Conservation (phyloP, 2,797 vertebrate genomes). For the Ptychadena robeensis region DNA sequence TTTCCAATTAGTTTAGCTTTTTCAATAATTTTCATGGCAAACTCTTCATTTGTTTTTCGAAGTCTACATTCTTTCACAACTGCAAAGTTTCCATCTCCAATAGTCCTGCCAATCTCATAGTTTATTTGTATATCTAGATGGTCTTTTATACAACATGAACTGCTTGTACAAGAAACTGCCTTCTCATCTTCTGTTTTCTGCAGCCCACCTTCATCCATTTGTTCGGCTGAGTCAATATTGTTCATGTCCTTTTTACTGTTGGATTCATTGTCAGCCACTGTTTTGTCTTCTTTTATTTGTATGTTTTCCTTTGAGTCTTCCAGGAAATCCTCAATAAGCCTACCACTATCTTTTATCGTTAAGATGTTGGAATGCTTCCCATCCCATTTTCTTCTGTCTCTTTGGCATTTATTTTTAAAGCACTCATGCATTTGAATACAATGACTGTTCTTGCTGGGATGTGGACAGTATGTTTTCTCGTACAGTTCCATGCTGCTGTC, state of each 20-base stretch:
- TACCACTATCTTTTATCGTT: conserved; percentile 60
- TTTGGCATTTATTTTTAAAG: not conserved
- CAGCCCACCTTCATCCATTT: conserved; percentile 65
- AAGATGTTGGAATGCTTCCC: conserved; percentile 49
- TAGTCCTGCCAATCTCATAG: conserved; percentile 86
- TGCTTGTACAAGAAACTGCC: conserved; percentile 22
- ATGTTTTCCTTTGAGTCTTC: conserved; percentile 63
- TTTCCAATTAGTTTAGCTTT: conserved; percentile 90
- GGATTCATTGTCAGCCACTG: conserved; percentile 53
- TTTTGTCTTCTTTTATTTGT: conserved; percentile 62
- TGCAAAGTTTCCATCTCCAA: conserved; percentile 96
- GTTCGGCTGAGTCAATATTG: conserved; percentile 46
- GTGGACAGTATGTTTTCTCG: conserved; percentile 48
- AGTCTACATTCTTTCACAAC: conserved; percentile 87
- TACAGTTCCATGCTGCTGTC: conserved; percentile 63
- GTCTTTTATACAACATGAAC: conserved; percentile 70
- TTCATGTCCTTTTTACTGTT: conserved; percentile 62
- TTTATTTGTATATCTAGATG: conserved; percentile 79
- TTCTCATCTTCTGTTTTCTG: conserved; percentile 63
- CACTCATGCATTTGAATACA: conserved; percentile 67
- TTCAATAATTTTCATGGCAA: conserved; percentile 93
- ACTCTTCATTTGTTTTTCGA: conserved; percentile 73
- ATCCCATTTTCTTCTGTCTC: conserved; percentile 55
- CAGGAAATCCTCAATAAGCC: conserved; percentile 67
- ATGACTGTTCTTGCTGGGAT: conserved; percentile 34